These are phyloP conservation scores for Cervus canadensis DNA, from an alignment of 2,113 vertebrate species.

Conservation along the genomic window DNA sequence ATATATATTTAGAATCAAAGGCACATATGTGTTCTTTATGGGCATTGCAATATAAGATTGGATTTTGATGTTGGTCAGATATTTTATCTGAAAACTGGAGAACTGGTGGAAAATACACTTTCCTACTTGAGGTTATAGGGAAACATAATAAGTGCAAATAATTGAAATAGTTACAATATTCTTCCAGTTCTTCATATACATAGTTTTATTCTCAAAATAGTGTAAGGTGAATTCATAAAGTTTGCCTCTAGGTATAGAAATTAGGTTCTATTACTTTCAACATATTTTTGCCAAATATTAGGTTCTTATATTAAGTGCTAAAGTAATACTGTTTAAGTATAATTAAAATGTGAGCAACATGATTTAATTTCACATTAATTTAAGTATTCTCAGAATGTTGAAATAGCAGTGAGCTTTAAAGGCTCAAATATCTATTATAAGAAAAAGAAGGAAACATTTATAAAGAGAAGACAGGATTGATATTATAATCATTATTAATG, in stretches of 20 bases:
- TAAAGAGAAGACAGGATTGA: neutral
- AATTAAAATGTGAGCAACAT: neutral
- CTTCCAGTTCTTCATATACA: neutral
- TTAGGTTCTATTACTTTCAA: neutral
- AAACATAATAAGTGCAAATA: neutral
- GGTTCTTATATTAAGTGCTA: neutral
- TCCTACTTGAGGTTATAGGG: no score
- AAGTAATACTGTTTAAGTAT: neutral
- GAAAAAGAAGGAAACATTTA: neutral
- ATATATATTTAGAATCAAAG: neutral
- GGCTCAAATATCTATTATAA: neutral
- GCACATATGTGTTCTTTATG: neutral
- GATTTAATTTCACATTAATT: neutral
- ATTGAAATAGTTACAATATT: neutral
- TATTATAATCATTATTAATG: neutral
- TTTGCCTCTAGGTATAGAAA: neutral
- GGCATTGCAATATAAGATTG: neutral
- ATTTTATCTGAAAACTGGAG: neutral
- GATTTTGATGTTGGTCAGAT: neutral
- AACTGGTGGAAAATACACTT: neutral
- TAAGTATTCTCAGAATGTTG: neutral
- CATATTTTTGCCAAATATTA: neutral
- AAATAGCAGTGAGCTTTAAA: neutral
- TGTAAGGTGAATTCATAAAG: neutral
- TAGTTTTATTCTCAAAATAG: neutral